Evolutionary conservation across 2,113 vertebrate species (phyloP).

Genomic region (Corythornis vintsioides): DNA sequence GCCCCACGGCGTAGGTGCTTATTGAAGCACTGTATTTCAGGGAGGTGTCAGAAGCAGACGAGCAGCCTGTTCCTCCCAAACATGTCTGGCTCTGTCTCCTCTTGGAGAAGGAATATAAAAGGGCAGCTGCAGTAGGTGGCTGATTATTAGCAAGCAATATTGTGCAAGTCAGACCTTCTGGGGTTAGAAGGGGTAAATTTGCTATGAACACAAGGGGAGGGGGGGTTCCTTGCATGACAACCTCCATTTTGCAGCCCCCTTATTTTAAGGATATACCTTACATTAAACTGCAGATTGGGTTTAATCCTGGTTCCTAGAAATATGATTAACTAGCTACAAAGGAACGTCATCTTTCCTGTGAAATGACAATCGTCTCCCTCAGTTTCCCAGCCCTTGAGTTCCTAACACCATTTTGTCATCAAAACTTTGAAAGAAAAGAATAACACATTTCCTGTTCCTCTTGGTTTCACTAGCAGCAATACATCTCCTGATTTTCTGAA

Average conservation of each 20-base stretch:
- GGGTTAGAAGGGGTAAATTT: background rate
- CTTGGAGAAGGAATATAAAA: background rate
- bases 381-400: background rate
- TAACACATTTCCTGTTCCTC: background rate
- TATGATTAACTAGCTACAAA: background rate
- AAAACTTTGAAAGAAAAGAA: background rate
- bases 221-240: rapidly evolving
- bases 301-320: background rate
- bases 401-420: background rate
- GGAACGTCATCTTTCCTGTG: background rate
- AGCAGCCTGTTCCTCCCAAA: constrained; percentile 49
- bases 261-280: background rate
- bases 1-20: background rate
- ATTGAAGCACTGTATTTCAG: background rate
- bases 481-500: background rate
- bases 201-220: background rate
- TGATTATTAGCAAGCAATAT: background rate
- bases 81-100: constrained; percentile 53
- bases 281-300: background rate
- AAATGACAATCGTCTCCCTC: background rate
- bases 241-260: background rate
- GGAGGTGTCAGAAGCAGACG: constrained; percentile 38
- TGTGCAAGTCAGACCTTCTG: background rate
- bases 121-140: background rate
- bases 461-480: background rate